Conservation (phyloP, 23 tunicate genomes). For the Botrylloides violaceus region DNA sequence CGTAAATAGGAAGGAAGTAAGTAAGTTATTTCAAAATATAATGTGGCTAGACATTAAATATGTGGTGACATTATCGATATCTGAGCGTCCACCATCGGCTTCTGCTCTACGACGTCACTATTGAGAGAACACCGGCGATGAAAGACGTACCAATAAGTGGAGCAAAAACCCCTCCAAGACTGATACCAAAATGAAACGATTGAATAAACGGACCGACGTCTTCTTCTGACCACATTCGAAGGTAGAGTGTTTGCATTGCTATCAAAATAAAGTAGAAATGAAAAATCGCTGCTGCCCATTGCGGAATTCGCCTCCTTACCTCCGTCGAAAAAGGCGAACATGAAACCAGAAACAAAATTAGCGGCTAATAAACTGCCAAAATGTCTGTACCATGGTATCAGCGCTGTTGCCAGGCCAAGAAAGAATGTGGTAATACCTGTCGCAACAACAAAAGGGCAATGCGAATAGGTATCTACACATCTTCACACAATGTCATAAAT, state of each 20-base stretch:
- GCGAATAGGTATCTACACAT: too few relatives aligned
- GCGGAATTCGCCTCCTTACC: neutral
- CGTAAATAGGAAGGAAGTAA: too few relatives aligned
- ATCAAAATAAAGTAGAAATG: neutral
- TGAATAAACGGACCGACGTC: constrained; percentile 21
- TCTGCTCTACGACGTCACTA: too few relatives aligned
- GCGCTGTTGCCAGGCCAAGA: neutral
- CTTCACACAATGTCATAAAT: neutral
- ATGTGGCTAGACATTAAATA: too few relatives aligned
- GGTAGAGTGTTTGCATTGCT: constrained; percentile 25
- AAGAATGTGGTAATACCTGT: neutral
- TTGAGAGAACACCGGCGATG: too few relatives aligned
- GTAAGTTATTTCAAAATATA: too few relatives aligned
- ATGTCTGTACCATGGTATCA: neutral
- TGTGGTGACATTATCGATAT: too few relatives aligned
- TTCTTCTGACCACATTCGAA: constrained; percentile 21
- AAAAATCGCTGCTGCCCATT: neutral
- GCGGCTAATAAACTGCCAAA: constrained; percentile 4
- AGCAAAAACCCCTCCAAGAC: constrained; percentile 29
- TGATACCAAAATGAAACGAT: constrained; percentile 25
- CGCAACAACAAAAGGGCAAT: too few relatives aligned
- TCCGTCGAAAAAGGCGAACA: constrained; percentile 3
- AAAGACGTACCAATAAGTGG: constrained; percentile 22
- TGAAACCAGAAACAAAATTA: constrained; percentile 5
- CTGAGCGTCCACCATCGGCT: too few relatives aligned